phyloP scores from a whole-genome alignment of 2,888 invertebrate genomes.

The Meteorus colon region DNA sequence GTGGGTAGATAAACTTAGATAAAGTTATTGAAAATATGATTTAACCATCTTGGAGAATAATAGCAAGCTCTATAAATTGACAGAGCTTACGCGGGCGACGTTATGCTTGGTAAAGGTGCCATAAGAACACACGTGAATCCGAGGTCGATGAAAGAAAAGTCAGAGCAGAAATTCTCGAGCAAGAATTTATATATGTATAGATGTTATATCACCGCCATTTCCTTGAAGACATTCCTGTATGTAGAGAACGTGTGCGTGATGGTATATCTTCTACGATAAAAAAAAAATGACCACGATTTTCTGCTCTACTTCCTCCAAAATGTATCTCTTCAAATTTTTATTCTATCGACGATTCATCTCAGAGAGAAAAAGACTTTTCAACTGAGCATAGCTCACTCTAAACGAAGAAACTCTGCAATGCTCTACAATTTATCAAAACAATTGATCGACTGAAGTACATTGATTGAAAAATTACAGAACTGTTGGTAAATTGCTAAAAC shows the following conservation, averaged over 20 bases:
- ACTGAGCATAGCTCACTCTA: constrained; percentile 5
- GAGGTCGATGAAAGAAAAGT: background rate
- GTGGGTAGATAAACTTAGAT: constrained; percentile 10
- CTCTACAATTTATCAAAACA: background rate
- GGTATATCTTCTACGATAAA: constrained; percentile 3
- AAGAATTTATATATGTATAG: no score
- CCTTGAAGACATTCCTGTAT: constrained; percentile 22
- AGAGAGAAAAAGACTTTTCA: constrained; percentile 27
- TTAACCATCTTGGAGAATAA: constrained; percentile 46
- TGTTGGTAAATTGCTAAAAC: no score
- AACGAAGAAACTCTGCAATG: constrained; percentile 21
- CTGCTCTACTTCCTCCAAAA: constrained; percentile 29
- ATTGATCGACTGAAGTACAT: background rate
- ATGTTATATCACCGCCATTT: no score
- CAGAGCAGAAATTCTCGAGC: background rate
- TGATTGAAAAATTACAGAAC: background rate
- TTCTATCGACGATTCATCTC: constrained; percentile 10
- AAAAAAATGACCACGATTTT: constrained; percentile 25
- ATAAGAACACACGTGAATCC: background rate
- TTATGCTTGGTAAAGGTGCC: background rate
- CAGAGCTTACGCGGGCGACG: background rate
- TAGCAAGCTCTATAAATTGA: constrained; percentile 45
- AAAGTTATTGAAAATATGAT: constrained; percentile 51
- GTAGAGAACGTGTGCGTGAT: constrained; percentile 14
- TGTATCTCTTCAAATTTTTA: constrained; percentile 21